Percentiles rank a stretch among this genome's conserved stretches.
phyloP scores from a whole-genome alignment of 2,113 vertebrate species.

The Microcebus tavaratra region DNA sequence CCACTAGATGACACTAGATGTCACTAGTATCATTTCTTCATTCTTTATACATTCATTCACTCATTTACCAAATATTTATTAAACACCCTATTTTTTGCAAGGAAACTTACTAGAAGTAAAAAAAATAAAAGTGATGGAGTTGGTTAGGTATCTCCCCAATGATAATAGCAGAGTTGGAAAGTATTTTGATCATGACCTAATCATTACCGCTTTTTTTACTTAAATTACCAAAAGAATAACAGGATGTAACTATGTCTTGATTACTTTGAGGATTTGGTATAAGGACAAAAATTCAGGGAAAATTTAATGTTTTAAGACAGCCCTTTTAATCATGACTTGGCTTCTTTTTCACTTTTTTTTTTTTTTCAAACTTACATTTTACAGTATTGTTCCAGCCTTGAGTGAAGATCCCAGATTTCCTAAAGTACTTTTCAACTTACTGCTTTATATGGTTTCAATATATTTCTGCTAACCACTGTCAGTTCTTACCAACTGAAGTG shows the following conservation, averaged over 20 bases:
- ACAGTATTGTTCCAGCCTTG: not conserved
- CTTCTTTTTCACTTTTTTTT: not conserved
- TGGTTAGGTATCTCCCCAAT: not conserved
- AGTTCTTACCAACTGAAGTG: not conserved
- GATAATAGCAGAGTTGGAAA: not conserved
- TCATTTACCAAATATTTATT: not conserved
- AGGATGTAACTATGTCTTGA: not conserved
- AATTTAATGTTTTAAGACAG: conserved; percentile 1
- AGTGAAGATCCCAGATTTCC: not conserved
- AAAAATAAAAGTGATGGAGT: not conserved
- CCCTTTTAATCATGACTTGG: not conserved
- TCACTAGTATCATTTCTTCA: not conserved
- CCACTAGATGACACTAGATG: not conserved
- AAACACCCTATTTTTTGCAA: not conserved
- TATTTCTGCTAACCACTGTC: not conserved
- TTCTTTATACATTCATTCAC: not conserved
- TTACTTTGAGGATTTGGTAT: conserved; percentile 7
- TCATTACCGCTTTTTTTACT: not conserved
- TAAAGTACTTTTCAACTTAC: not conserved
- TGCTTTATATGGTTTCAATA: not conserved
- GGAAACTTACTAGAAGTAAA: not conserved
- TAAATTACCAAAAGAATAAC: not conserved
- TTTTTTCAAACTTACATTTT: not conserved
- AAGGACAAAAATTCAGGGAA: conserved; percentile 32
- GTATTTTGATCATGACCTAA: not conserved